Base-by-base conservation (phyloP, 2,113 vertebrate species). In the Chloroceryle aenea region DNA sequence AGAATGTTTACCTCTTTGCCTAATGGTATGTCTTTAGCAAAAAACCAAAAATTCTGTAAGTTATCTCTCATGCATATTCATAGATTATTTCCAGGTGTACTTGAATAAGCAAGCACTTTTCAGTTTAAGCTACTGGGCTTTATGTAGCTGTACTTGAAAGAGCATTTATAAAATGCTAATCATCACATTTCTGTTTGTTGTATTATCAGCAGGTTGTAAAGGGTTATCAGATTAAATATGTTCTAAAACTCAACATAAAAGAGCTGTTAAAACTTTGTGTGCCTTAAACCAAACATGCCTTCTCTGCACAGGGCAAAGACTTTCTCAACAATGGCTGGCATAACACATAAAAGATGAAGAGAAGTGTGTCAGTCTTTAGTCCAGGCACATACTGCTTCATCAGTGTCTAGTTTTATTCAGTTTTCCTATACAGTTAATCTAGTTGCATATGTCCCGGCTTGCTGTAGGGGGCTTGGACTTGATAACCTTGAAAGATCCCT, bases 1-100 rank as follows among this genome's bases (percentile, higher is more conserved):
- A 90, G 71, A 91, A 89, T 85, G 71, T 96, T 97, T 97, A 90
- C 77, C 38, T 93, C 77, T 95, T 95, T 78, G 77, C 38, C 13
- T 48, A 97, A 73, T 26, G 0, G 1, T 25, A 53, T 19, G 50
- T 93, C 93, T 89, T 89, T 89, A 72, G 61, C 90, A 87, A 91
- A 62, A 71, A 94, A 94, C 77, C 30, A 87, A 96, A 96, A 86
- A 83, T 85, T 76, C 67, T 88, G 87, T 68, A 48, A 69, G 27
- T 93, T 94, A 85, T 90, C 61, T 76, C 12, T 73, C 38, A 59
- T 75, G 48, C 43, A 82, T 83, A 93, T 92, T 77, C 72, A 63
- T 62, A 80, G 56, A 59, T 56, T 81, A 73, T 86, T 81, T 23
- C 38, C 62, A 50, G 34, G 29, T 47, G 15, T 90, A 87, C 22